Conservation (phyloP, 2,888 invertebrate genomes). For the Brenthis hecate region DNA sequence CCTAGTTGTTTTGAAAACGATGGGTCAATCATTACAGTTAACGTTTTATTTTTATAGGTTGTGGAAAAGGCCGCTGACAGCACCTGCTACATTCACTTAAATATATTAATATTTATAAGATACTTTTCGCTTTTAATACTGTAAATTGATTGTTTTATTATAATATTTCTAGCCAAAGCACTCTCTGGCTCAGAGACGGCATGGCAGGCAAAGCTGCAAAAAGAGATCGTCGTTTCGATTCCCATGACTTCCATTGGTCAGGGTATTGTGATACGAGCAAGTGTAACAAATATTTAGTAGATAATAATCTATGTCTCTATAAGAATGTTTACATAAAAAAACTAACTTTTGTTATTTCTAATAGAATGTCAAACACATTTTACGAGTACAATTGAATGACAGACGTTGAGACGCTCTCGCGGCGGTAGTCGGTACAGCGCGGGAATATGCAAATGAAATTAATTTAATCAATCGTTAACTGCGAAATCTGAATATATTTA, state of each 20-base stretch:
- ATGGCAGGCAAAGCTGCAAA: too few relatives aligned
- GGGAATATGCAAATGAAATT: slow-evolving; percentile 2
- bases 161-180: too few relatives aligned
- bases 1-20: neutral
- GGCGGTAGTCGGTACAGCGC: neutral
- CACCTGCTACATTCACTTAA: slow-evolving; percentile 5
- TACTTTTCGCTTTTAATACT: neutral
- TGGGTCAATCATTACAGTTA: neutral
- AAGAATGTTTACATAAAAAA: too few relatives aligned
- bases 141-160: neutral
- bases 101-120: slow-evolving; percentile 4
- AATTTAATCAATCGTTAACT: slow-evolving; percentile 8
- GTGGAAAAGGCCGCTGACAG: neutral
- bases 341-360: too few relatives aligned
- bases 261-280: too few relatives aligned
- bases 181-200: too few relatives aligned
- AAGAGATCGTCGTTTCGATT: too few relatives aligned
- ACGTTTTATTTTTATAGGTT: neutral
- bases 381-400: neutral
- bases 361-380: too few relatives aligned
- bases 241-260: too few relatives aligned
- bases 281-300: too few relatives aligned
- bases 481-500: slow-evolving; percentile 5
- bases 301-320: too few relatives aligned
- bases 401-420: neutral